These are phyloP conservation scores for Pygmarrhopalites habei DNA, from an alignment of 1,140 invertebrate species.

Conservation along the genomic window DNA sequence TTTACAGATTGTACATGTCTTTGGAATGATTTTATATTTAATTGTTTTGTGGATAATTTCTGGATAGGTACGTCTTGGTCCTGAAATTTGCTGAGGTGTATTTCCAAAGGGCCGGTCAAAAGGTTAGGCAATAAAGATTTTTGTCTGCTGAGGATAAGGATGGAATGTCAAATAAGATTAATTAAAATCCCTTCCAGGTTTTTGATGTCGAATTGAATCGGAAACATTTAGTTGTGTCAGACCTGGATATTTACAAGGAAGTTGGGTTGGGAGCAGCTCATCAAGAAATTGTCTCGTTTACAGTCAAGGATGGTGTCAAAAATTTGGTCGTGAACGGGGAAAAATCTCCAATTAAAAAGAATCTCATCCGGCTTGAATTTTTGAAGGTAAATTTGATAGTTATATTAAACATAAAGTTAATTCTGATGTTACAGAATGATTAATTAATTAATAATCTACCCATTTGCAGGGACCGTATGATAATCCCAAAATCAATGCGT, in stretches of 20 bases:
- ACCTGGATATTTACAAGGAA: constrained; percentile 85
- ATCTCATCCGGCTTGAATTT: constrained; percentile 80
- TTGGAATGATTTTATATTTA: no score
- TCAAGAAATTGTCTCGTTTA: constrained; percentile 84
- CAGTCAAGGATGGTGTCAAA: constrained; percentile 50
- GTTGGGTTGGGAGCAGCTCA: constrained; percentile 88
- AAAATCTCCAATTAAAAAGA: constrained; percentile 71
- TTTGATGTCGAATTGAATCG: constrained; percentile 91
- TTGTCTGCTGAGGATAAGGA: background rate
- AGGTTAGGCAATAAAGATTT: constrained; percentile 49
- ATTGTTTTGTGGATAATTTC: no score
- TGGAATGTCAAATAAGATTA: background rate
- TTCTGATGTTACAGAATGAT: background rate
- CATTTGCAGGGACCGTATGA: constrained; percentile 67
- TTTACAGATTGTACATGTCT: no score
- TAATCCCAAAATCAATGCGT: constrained; percentile 95
- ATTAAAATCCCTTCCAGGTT: constrained; percentile 50
- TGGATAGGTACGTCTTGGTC: constrained; percentile 82
- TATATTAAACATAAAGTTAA: background rate
- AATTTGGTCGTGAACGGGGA: constrained; percentile 49
- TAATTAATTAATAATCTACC: background rate
- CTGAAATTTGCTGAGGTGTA: constrained; percentile 89
- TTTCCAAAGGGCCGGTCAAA: constrained; percentile 77
- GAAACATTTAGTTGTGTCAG: constrained; percentile 79
- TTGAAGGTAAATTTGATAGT: constrained; percentile 55